Evolutionary conservation across 1,140 invertebrate genomes (phyloP).

Genomic region (Drosophila setifemur): DNA sequence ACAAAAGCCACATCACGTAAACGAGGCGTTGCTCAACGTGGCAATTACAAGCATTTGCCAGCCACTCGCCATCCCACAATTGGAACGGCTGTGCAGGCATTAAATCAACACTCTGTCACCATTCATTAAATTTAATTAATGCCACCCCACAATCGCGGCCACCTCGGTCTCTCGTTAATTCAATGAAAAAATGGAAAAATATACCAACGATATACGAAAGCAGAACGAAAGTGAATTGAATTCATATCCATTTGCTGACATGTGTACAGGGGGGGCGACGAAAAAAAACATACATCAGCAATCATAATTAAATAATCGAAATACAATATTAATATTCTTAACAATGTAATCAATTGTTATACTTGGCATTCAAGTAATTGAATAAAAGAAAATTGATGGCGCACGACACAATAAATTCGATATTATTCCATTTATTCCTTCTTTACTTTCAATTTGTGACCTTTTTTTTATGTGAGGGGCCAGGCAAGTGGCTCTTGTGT

Average conservation of each 20-base stretch:
- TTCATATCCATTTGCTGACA: not conserved
- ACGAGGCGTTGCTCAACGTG: slow-evolving; percentile 19
- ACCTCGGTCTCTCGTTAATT: slow-evolving; percentile 23
- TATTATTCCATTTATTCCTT: too few relatives aligned
- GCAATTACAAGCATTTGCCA: slow-evolving; percentile 24
- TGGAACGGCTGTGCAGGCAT: slow-evolving; percentile 41
- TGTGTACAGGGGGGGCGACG: not conserved
- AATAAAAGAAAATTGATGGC: too few relatives aligned
- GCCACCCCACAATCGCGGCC: slow-evolving; percentile 11
- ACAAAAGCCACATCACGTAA: slow-evolving; percentile 41
- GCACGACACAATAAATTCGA: too few relatives aligned
- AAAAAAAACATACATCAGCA: not conserved
- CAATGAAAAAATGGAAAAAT: slow-evolving; percentile 11
- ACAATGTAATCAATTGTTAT: too few relatives aligned
- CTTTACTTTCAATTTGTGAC: not conserved
- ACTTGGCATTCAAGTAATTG: too few relatives aligned
- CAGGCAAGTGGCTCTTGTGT: slow-evolving; percentile 11
- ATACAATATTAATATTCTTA: too few relatives aligned
- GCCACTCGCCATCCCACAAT: not conserved
- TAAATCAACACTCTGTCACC: slow-evolving; percentile 68
- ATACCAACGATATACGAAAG: not conserved
- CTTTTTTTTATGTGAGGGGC: not conserved
- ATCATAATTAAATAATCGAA: not conserved
- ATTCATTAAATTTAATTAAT: slow-evolving; percentile 80
- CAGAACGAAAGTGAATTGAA: not conserved